Evolutionary conservation across 2,797 vertebrate genomes (phyloP), one percentile per base, ranked within the genome.

Genomic region (Apogon hyalosoma): DNA sequence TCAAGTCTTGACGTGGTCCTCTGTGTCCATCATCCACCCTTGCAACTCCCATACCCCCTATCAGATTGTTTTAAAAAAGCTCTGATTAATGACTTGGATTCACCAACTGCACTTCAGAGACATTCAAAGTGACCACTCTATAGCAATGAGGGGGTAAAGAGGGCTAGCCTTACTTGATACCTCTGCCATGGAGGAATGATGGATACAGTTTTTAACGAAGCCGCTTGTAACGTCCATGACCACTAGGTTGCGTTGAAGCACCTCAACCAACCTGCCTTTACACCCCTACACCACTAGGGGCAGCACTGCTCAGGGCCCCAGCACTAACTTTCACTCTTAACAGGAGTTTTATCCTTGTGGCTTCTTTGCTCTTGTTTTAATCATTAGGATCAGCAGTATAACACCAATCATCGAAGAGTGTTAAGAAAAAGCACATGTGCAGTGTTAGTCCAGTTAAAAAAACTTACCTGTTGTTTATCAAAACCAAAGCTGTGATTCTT

Each of bases 201-300:
- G 59, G 59, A 71, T 70, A 63, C 79, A 84, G 82, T 83, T 66
- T 86, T 87, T 79, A 78, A 79, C 51, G 60, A 75, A 80, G 59
- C 39, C n/a, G 50, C 59, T 69, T 49, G 38, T 77, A 54, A 80
- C 48, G 39, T 86, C 77, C 61, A 77, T 55, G 46, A 83, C 84
- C 86, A 87, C 87, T 80, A 65, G 78, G 78, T 79, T 87, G 74
- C 53, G 52, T 80, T 81, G 33, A 77, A 77, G 71, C 85, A 46
- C 79, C 84, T 84, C 73, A 70, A 67, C 85, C 85, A 85, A 82
- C 87, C 88, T 92, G 91, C 91, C 90, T 90, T 92, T 92, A 86
- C 70, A 87, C 85, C 87, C 82, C 80, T 87, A 62, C 67, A 82
- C 86, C 86, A 88, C 82, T 83, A 73, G 89, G 87, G 90, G 89